A percentile compares a stretch with the other conserved stretches of the same genome.
These are phyloP conservation scores for Sterna hirundo DNA, from an alignment of 2,113 vertebrate species.

Conservation along the genomic window DNA sequence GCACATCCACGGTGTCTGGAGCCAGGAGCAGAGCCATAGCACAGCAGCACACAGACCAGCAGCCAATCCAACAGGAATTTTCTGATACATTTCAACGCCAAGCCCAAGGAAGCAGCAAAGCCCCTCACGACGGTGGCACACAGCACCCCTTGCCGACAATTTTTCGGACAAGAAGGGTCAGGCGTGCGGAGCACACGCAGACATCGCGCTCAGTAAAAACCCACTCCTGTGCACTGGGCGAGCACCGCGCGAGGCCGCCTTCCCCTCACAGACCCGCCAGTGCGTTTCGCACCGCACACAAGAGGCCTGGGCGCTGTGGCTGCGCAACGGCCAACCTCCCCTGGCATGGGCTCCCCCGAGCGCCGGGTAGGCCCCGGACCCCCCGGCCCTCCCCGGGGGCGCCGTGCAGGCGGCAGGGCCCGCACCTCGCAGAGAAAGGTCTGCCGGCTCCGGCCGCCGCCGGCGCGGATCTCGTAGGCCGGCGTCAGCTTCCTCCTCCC, in stretches of 20 bases:
- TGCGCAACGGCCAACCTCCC: no score
- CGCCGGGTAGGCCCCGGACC: no score
- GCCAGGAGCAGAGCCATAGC: not conserved
- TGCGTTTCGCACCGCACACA: accelerated
- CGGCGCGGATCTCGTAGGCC: constrained; percentile 87
- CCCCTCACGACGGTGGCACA: not conserved
- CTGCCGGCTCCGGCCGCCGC: constrained; percentile 90
- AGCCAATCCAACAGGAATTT: not conserved
- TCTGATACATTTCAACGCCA: not conserved
- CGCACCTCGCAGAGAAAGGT: constrained; percentile 94
- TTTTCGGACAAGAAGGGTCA: not conserved
- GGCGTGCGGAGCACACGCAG: accelerated
- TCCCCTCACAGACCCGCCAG: accelerated
- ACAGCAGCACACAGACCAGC: not conserved
- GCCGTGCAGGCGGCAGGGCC: not conserved
- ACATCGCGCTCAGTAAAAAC: accelerated
- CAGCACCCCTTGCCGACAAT: accelerated
- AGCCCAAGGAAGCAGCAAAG: not conserved
- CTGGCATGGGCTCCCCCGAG: accelerated
- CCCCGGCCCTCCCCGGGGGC: not conserved
- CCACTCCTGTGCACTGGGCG: accelerated
- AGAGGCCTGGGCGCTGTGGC: not conserved
- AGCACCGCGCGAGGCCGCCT: accelerated
- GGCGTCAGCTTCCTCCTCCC: constrained; percentile 90
- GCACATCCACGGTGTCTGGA: not conserved